phyloP scores from a whole-genome alignment of 1,140 invertebrate species.

The Dreissena rostriformis region DNA sequence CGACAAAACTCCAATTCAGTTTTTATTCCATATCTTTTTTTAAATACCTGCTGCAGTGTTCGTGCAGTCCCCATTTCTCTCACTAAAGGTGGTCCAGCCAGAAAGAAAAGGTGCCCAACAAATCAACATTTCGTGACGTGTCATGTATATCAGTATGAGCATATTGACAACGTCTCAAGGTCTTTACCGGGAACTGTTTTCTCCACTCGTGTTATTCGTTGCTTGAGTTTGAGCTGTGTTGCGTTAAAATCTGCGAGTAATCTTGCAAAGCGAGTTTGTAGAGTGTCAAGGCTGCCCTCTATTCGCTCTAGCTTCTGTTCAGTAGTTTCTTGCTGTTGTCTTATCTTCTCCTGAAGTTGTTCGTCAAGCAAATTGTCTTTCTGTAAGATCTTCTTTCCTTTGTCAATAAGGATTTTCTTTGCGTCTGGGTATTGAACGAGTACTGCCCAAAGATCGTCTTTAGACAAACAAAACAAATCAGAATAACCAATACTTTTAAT shows the following conservation, averaged over 20 bases:
- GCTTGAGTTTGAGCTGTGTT: conserved; percentile 88
- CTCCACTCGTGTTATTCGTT: conserved; percentile 84
- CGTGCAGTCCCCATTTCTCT: too few relatives aligned
- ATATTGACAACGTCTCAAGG: conserved; percentile 66
- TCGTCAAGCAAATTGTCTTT: conserved; percentile 96
- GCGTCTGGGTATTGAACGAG: conserved; percentile 96
- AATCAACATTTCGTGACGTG: background rate
- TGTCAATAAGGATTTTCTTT: conserved; percentile 91
- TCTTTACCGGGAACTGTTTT: conserved; percentile 66
- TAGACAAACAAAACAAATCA: conserved; percentile 94
- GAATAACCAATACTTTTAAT: conserved; percentile 94
- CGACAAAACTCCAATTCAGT: too few relatives aligned
- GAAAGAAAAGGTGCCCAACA: too few relatives aligned
- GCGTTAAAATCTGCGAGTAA: conserved; percentile 89
- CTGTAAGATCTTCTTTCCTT: conserved; percentile 93
- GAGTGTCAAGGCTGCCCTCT: conserved; percentile 84
- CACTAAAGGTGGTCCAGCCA: too few relatives aligned
- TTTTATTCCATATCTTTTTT: too few relatives aligned
- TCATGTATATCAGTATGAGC: conserved; percentile 66
- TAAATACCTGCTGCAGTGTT: too few relatives aligned
- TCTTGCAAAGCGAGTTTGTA: conserved; percentile 88
- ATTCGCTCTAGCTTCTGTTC: conserved; percentile 83
- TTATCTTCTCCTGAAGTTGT: conserved; percentile 70
- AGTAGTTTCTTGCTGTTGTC: conserved; percentile 82
- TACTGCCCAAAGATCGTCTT: conserved; percentile 94